Percentiles rank a stretch among this genome's conserved stretches.
Conservation (phyloP, 2,113 vertebrate genomes). For the Anarhynchus alexandrinus region DNA sequence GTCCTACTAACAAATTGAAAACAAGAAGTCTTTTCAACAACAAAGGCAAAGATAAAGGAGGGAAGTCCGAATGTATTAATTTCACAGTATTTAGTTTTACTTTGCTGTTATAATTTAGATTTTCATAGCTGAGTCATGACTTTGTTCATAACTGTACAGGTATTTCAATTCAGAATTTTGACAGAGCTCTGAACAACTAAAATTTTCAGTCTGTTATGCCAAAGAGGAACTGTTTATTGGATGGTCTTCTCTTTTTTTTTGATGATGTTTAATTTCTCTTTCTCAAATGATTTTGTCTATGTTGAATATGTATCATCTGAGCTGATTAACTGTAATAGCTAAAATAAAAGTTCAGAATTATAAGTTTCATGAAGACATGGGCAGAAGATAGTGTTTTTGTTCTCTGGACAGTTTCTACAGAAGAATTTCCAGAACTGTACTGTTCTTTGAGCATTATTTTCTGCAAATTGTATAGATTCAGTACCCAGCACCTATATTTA, state of each 20-base stretch:
- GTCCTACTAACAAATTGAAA: background rate
- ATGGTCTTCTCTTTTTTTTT: background rate
- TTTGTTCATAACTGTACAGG: background rate
- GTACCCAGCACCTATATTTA: background rate
- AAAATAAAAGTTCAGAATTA: background rate
- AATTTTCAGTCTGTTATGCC: background rate
- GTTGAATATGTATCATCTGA: background rate
- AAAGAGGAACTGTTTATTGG: background rate
- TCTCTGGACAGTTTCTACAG: background rate
- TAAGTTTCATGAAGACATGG: background rate
- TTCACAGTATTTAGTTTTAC: background rate
- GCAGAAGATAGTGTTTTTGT: background rate
- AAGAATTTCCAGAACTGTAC: background rate
- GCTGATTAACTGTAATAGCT: background rate
- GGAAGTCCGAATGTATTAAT: background rate
- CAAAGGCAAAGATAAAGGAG: background rate
- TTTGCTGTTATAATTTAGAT: background rate
- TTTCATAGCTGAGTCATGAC: background rate
- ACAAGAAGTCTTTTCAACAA: background rate
- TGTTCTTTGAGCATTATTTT: background rate
- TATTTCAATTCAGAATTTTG: background rate
- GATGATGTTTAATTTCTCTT: background rate
- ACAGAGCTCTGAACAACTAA: background rate
- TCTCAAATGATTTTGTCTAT: background rate
- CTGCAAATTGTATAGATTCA: background rate